Conservation (phyloP, 2,113 vertebrate genomes). For the Takifugu flavidus region DNA sequence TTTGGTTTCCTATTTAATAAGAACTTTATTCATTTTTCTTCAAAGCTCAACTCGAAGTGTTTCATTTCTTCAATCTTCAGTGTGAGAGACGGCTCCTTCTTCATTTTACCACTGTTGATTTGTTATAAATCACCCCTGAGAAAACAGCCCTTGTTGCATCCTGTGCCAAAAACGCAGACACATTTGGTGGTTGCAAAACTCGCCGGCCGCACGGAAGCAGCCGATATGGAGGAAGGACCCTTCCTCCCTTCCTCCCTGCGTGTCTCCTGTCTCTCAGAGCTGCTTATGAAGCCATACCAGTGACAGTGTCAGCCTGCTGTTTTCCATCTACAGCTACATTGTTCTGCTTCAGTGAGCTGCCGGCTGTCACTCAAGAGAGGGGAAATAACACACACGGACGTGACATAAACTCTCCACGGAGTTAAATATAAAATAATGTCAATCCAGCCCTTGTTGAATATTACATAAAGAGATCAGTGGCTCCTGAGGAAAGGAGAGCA, state of each 20-base stretch:
- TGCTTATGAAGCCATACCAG: slow-evolving; percentile 54
- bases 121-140: background rate
- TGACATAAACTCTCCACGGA: slow-evolving; percentile 58
- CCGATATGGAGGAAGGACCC: slow-evolving; percentile 1
- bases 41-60: no score
- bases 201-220: slow-evolving; percentile 8
- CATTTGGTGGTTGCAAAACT: background rate
- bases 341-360: slow-evolving; percentile 47
- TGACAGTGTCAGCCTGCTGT: slow-evolving; percentile 60
- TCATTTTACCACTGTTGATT: no score
- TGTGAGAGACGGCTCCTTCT: no score
- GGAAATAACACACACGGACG: slow-evolving; percentile 40
- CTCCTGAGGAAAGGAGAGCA: slow-evolving; percentile 32
- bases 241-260: slow-evolving; percentile 6
- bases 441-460: slow-evolving; percentile 47
- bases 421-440: slow-evolving; percentile 54
- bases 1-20: no score
- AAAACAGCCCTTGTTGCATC: background rate
- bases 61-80: no score
- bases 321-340: slow-evolving; percentile 58
- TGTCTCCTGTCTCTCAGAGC: slow-evolving; percentile 12
- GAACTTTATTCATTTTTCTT: no score
- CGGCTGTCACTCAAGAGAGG: slow-evolving; percentile 56
- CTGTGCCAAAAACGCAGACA: background rate
- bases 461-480: slow-evolving; percentile 48